These are phyloP conservation scores for Leptoteleia sp. DNA, from an alignment of 1,140 invertebrate genomes.

Conservation along the genomic window DNA sequence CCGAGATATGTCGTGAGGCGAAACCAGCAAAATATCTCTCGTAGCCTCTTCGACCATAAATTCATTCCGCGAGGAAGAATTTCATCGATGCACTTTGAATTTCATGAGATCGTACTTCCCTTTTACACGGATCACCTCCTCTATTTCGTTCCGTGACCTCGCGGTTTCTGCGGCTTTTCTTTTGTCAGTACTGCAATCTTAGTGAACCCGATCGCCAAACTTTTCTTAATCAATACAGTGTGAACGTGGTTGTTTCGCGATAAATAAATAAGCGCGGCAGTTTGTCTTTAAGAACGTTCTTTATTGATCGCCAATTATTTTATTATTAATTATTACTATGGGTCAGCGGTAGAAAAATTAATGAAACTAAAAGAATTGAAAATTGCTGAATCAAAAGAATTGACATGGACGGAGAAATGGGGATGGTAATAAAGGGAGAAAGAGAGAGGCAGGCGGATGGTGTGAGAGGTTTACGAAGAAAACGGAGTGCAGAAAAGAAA, in stretches of 20 bases:
- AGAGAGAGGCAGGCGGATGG: constrained; percentile 4
- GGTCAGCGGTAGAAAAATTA: not conserved
- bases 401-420: constrained; percentile 2
- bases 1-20: constrained; percentile 3
- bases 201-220: constrained; percentile 43
- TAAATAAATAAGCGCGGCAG: constrained; percentile 14
- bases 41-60: constrained; percentile 23
- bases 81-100: constrained; percentile 65
- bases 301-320: constrained; percentile 65
- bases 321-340: constrained; percentile 45
- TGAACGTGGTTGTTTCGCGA: constrained; percentile 1
- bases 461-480: constrained; percentile 24
- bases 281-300: constrained; percentile 67
- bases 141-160: constrained; percentile 47
- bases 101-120: constrained; percentile 66
- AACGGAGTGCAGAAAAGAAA: constrained; percentile 38
- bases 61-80: constrained; percentile 51
- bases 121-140: constrained; percentile 65
- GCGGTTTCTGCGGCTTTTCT: constrained; percentile 34
- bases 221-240: constrained; percentile 26
- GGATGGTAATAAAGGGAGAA: constrained; percentile 3
- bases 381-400: no score
- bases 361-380: no score
- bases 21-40: constrained; percentile 14
- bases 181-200: constrained; percentile 38